These are phyloP conservation scores for Bombus difficillimus DNA, from an alignment of 1,140 invertebrate species.

Conservation along the genomic window DNA sequence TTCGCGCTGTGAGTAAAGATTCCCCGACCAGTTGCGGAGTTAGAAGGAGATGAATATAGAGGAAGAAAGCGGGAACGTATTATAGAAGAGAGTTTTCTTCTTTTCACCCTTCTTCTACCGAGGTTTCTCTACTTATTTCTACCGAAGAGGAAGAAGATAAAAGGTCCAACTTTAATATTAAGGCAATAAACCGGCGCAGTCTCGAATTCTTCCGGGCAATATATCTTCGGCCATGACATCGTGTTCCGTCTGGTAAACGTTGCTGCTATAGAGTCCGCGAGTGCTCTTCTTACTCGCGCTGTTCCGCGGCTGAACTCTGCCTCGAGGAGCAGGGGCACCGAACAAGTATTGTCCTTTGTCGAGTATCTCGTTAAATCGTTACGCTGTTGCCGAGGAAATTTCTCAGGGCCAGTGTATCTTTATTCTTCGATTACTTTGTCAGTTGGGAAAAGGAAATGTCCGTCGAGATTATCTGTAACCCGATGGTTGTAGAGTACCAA, in stretches of 20 bases:
- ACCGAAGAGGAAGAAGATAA: slow-evolving; percentile 47
- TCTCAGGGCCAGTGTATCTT: neutral
- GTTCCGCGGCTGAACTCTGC: neutral
- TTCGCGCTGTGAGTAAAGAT: slow-evolving; percentile 26
- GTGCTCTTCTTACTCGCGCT: neutral
- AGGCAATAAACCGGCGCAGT: slow-evolving; percentile 70
- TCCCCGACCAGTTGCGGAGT: neutral
- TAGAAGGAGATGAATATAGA: neutral
- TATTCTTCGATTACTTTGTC: neutral
- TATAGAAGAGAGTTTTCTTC: neutral
- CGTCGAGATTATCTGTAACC: neutral
- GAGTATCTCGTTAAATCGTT: neutral
- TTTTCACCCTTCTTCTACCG: neutral
- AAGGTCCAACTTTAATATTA: slow-evolving; percentile 73
- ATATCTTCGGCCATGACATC: slow-evolving; percentile 53
- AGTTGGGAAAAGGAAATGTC: neutral
- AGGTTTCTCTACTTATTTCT: slow-evolving; percentile 26
- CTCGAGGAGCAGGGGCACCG: neutral
- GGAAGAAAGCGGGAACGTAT: neutral
- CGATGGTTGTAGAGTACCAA: no score
- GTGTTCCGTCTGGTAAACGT: slow-evolving; percentile 22
- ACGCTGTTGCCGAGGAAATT: neutral
- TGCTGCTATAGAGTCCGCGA: neutral
- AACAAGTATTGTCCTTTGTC: neutral
- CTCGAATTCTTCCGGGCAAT: slow-evolving; percentile 58